Evolutionary conservation across 1,140 invertebrate species (phyloP).

Genomic region (Formica exsecta): DNA sequence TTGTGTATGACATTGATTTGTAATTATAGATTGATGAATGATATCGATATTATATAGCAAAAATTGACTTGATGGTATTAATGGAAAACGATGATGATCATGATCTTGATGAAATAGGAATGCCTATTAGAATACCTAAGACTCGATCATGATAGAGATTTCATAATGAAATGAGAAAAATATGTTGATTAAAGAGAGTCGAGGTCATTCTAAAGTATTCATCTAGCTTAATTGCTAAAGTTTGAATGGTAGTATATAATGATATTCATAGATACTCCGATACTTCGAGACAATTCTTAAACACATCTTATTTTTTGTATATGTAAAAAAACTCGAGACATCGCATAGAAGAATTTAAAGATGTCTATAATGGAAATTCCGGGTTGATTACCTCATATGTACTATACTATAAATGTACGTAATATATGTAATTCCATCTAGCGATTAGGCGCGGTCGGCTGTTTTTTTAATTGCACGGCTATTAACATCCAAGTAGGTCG

Average conservation of each 20-base stretch:
- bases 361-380: slow-evolving; percentile 1
- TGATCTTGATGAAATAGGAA: neutral
- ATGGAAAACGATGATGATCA: neutral
- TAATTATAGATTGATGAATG: neutral
- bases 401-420: neutral
- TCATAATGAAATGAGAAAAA: neutral
- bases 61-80: neutral
- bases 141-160: neutral
- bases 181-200: neutral
- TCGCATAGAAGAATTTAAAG: neutral
- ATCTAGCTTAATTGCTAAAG: neutral
- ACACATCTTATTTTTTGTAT: neutral
- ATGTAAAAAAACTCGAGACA: neutral
- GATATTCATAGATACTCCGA: neutral
- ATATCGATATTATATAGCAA: neutral
- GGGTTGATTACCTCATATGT: slow-evolving; percentile 65
- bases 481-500: slow-evolving; percentile 37
- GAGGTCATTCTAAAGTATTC: neutral
- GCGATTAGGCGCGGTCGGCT: slow-evolving; percentile 64
- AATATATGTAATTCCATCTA: slow-evolving; percentile 59
- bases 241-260: neutral
- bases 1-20: neutral
- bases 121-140: neutral
- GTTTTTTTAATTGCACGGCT: slow-evolving; percentile 64
- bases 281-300: neutral